These are phyloP conservation scores for Huso huso DNA, from an alignment of 2,797 vertebrate species.

Conservation along the genomic window DNA sequence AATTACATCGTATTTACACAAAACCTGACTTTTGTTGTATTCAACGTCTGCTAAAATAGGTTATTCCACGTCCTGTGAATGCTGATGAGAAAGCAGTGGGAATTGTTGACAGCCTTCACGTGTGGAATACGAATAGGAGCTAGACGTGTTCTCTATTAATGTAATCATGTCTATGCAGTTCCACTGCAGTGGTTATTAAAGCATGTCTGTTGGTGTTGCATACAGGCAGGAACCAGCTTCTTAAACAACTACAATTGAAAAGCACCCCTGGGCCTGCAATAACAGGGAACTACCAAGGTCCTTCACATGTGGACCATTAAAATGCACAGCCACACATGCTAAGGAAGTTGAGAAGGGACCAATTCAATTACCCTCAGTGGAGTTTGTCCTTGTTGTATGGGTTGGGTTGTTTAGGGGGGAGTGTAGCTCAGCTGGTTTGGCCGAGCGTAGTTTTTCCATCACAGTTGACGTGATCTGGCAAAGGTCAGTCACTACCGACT, in stretches of 20 bases:
- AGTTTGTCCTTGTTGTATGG: slow-evolving; percentile 5
- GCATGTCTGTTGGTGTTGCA: no score
- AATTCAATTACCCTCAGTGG: slow-evolving; percentile 4
- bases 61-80: no score
- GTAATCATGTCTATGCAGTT: no score
- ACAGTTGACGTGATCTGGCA: slow-evolving; percentile 1
- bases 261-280: neutral
- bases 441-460: neutral
- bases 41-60: no score
- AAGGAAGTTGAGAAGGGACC: slow-evolving; percentile 7
- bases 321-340: slow-evolving; percentile 8
- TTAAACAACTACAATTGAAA: neutral
- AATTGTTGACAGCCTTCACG: no score
- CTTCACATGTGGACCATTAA: neutral
- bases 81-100: no score
- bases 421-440: neutral
- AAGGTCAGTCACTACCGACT: neutral
- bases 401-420: neutral
- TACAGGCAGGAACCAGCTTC: no score
- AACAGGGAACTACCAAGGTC: neutral
- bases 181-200: no score
- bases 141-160: no score
- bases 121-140: no score
- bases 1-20: no score
- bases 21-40: no score